phyloP scores from a whole-genome alignment of 2,797 vertebrate genomes.

The Sebastiscus albofasciatus region DNA sequence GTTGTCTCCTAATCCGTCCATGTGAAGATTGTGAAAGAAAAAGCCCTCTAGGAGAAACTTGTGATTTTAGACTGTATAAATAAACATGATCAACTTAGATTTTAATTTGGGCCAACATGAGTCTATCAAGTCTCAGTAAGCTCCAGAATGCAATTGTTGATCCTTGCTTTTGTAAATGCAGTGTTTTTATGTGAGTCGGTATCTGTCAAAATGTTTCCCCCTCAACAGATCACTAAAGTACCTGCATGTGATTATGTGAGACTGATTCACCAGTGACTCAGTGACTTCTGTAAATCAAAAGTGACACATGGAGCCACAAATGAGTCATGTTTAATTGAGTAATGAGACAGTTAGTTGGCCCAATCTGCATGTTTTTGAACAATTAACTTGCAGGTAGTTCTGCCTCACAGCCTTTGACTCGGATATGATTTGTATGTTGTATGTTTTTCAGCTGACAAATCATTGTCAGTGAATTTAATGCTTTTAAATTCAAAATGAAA shows the following conservation, averaged over 20 bases:
- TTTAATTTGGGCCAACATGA: background rate
- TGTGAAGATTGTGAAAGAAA: background rate
- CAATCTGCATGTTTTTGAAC: background rate
- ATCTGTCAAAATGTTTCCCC: background rate
- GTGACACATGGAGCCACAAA: background rate
- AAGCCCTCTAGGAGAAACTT: background rate
- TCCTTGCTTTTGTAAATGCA: background rate
- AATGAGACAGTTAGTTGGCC: background rate
- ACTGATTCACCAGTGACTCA: background rate
- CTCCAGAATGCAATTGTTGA: background rate
- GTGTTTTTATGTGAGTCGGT: background rate
- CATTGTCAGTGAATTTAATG: background rate
- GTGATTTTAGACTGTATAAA: background rate
- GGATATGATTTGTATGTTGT: background rate
- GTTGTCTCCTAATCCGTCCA: background rate
- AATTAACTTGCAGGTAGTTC: background rate
- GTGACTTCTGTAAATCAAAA: background rate
- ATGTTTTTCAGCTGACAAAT: background rate
- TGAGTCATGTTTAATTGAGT: background rate
- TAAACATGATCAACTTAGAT: background rate
- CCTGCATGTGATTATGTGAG: background rate
- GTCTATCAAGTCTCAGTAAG: background rate
- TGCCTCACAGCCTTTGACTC: background rate
- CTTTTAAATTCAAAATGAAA: no score
- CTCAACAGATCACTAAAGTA: background rate